Evolutionary conservation across 2,888 invertebrate species (phyloP).

Genomic region (Celastrina argiolus): DNA sequence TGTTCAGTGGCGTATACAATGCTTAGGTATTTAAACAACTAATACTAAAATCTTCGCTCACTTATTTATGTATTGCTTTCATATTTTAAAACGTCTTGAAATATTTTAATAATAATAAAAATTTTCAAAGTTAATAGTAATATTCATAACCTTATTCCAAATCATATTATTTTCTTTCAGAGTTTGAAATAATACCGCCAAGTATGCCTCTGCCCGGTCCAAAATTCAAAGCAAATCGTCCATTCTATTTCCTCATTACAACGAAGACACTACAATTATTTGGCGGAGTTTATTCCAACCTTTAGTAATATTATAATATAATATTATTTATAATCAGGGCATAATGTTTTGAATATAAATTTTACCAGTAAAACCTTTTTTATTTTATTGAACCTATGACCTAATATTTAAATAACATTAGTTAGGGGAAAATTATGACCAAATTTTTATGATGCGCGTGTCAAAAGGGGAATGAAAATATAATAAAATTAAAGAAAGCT

Average conservation of each 20-base stretch:
- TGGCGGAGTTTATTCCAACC: conserved; percentile 13
- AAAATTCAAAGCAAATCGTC: conserved; percentile 24
- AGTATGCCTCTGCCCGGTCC: background rate
- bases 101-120: too few relatives aligned
- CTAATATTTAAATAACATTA: too few relatives aligned
- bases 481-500: too few relatives aligned
- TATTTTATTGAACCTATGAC: too few relatives aligned
- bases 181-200: background rate
- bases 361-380: too few relatives aligned
- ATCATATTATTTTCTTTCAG: conserved; percentile 6
- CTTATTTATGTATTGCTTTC: too few relatives aligned
- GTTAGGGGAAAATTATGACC: too few relatives aligned
- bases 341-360: too few relatives aligned
- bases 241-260: conserved; percentile 26
- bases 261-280: conserved; percentile 21
- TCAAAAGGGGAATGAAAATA: too few relatives aligned
- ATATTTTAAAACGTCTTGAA: too few relatives aligned
- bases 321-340: background rate
- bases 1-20: conserved; percentile 45
- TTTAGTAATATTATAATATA: background rate
- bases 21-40: conserved; percentile 40
- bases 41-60: too few relatives aligned
- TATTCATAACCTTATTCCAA: background rate
- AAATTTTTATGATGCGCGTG: too few relatives aligned
- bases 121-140: background rate